Base-by-base conservation (phyloP, 2,888 invertebrate species). In the Andrena hattorfiana region DNA sequence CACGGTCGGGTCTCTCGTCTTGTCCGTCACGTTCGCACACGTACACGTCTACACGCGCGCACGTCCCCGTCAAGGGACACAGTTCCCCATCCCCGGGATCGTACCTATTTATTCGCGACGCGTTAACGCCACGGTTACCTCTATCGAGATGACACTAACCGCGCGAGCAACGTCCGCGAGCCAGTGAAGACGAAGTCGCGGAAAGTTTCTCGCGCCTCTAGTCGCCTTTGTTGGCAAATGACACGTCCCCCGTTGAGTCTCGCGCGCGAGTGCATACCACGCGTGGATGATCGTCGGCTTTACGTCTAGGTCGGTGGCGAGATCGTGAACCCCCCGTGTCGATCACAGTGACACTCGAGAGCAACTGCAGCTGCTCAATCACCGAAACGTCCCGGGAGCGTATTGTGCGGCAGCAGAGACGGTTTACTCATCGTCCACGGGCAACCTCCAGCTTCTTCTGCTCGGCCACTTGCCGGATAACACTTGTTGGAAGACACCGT, bases 1-100 rank as follows among this genome's bases (percentile, higher is more conserved):
- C 89, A 88, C 89, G 91, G 89, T 83, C 87, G 89, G 88, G 86
- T 88, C 86, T 81, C 72, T 23, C 51, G 28, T 60, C 62, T 67
- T 64, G 35, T 48, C 23, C 32, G 66, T 60, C 23, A 73, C 67
- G 30, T 60, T 32, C 30, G 32, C 74, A 23, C 48, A 62, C 60
- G 54, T 54, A 64, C 13, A 42, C 78, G 67, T 49, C 49, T 64
- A 59, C 80, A 74, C 77, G 78, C 82, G 86, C 70, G 80, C 48
- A 23, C 1, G 20, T 30, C 10, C 20, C 42, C n/a, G 35, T 48
- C 32, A 26, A 48, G 3, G 20, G 10, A 32, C n/a, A 48, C 8
- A n/a, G 2, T 16, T 8, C 16, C 20, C 4, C 10, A 5, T 8
- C 28, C 7, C 63, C n/a, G 35, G 16, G 26, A 64, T 66, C 20